These are phyloP conservation scores for Sphenodon punctatus DNA, from an alignment of 2,797 vertebrate genomes.

Conservation along the genomic window DNA sequence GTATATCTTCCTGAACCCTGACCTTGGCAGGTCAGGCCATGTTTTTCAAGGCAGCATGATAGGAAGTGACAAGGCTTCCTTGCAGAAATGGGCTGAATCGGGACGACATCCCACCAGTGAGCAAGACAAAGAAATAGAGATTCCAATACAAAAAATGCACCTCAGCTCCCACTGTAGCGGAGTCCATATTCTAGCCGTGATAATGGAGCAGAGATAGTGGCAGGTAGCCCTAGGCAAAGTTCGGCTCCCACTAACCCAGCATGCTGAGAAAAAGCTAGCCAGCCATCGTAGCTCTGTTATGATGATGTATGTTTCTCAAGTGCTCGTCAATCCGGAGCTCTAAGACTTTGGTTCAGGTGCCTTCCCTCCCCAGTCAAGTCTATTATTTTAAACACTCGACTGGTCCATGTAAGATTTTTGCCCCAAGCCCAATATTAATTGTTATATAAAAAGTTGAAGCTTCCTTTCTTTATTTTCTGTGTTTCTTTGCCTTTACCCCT, in stretches of 20 bases:
- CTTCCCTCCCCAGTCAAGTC: not conserved
- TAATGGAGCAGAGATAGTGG: fast-evolving
- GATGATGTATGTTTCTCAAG: constrained; percentile 46
- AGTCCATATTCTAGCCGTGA: fast-evolving
- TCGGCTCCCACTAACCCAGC: too few relatives aligned
- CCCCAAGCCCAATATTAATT: not conserved
- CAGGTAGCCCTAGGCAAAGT: not conserved
- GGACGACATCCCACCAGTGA: constrained; percentile 38
- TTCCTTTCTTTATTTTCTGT: too few relatives aligned
- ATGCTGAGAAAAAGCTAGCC: not conserved
- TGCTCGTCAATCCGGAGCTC: constrained; percentile 32
- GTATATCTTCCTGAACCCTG: not conserved
- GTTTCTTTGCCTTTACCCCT: too few relatives aligned
- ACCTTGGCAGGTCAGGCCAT: not conserved
- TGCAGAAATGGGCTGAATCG: not conserved
- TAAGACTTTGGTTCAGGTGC: not conserved
- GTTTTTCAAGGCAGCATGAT: not conserved
- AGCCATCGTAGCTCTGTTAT: not conserved
- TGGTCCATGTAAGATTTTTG: not conserved
- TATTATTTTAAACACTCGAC: not conserved
- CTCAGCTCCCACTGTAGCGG: constrained; percentile 1
- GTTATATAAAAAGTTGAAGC: too few relatives aligned
- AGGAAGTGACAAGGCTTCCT: constrained; percentile 50
- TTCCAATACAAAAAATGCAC: constrained; percentile 62
- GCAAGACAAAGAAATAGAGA: constrained; percentile 57